Evolutionary conservation across 1,140 invertebrate genomes (phyloP).

Genomic region (Portunus trituberculatus): DNA sequence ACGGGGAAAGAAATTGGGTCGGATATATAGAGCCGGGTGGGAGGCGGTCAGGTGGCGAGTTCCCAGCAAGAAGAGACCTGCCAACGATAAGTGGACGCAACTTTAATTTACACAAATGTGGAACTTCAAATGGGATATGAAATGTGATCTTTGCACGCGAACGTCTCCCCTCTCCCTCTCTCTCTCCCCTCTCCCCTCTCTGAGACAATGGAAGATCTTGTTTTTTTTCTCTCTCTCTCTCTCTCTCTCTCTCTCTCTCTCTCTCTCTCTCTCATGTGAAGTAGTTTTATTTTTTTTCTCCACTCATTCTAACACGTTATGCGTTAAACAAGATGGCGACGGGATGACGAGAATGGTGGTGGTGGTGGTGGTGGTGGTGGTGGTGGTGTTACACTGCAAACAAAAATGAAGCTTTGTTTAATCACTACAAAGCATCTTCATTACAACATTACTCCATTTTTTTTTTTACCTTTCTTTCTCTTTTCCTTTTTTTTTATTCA

Average conservation of each 20-base stretch:
- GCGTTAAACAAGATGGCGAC: constrained; percentile 25
- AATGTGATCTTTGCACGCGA: constrained; percentile 72
- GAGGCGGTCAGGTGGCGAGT: constrained; percentile 62
- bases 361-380: not conserved
- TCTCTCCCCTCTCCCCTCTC: constrained; percentile 2
- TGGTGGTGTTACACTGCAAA: constrained; percentile 11
- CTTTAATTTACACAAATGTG: constrained; percentile 74
- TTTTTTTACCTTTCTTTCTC: too few species aligned
- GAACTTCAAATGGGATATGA: constrained; percentile 72
- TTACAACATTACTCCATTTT: not conserved
- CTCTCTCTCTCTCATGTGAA: not conserved
- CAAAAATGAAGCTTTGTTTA: constrained; percentile 12
- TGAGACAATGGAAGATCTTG: constrained; percentile 27
- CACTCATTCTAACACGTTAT: not conserved
- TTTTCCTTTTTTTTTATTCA: too few species aligned
- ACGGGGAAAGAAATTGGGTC: constrained; percentile 57
- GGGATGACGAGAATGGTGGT: constrained; percentile 15
- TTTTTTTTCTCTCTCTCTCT: not conserved
- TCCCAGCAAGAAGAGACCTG: constrained; percentile 59
- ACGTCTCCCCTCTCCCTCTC: not conserved
- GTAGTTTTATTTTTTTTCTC: not conserved
- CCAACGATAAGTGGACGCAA: constrained; percentile 63
- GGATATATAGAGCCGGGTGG: constrained; percentile 32
- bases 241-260: not conserved
- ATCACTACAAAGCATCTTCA: not conserved